These are phyloP conservation scores for Apamea anceps DNA, from an alignment of 2,888 invertebrate species.

Conservation along the genomic window DNA sequence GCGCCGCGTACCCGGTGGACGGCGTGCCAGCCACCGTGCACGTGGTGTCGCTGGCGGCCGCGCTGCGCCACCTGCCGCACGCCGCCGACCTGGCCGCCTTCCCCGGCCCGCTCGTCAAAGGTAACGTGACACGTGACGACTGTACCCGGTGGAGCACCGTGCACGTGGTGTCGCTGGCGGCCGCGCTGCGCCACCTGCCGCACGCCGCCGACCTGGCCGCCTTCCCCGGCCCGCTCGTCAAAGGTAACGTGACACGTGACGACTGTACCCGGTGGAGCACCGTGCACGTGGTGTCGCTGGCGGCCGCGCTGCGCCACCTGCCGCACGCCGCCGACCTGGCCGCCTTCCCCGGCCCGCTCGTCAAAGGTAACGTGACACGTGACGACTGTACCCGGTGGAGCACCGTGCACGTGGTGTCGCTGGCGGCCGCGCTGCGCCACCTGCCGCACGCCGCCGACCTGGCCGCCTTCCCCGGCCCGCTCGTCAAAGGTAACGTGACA, in stretches of 20 bases:
- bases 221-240: slow-evolving; percentile 95
- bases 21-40: slow-evolving; percentile 95
- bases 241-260: slow-evolving; percentile 72
- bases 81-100: slow-evolving; percentile 92
- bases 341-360: slow-evolving; percentile 94
- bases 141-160: slow-evolving; percentile 94
- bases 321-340: slow-evolving; percentile 91
- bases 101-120: slow-evolving; percentile 94
- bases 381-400: slow-evolving; percentile 92
- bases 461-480: slow-evolving; percentile 94
- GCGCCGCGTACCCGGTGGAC: slow-evolving; percentile 94
- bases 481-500: slow-evolving; percentile 86
- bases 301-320: slow-evolving; percentile 90
- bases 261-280: slow-evolving; percentile 92
- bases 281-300: slow-evolving; percentile 93
- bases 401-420: slow-evolving; percentile 93
- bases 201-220: slow-evolving; percentile 91
- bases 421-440: slow-evolving; percentile 90
- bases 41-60: slow-evolving; percentile 91
- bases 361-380: slow-evolving; percentile 84
- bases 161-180: slow-evolving; percentile 92
- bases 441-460: slow-evolving; percentile 91
- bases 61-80: slow-evolving; percentile 91
- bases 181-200: slow-evolving; percentile 90
- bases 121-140: slow-evolving; percentile 60